Evolutionary conservation across 30 jellyfish, hydroid and myxozoan genomes (phyloP), one percentile per base, ranked within the genome.

Genomic region (Catostylus mosaicus): DNA sequence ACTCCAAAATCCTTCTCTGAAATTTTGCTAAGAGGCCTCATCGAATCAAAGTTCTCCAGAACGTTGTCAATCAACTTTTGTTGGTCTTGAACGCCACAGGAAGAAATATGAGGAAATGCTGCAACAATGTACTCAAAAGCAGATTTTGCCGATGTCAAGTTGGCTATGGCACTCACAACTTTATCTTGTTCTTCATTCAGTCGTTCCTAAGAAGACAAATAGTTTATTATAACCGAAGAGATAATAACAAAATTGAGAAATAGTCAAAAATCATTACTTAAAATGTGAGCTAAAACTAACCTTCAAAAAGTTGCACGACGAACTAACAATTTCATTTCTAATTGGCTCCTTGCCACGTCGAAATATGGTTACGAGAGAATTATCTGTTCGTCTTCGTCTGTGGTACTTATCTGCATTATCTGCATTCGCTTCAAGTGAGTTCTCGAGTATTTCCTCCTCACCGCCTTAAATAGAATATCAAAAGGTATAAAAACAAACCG

Each of bases 291-390:
- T 16, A 16, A 64, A 64, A 23, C 77, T 16, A 64, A 64, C 77
- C 77, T 18, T 27, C 47, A 70, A 36, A 70, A 70, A 35, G 73
- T 70, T 70, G 82, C 34, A 29, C 34, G 82, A 70, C 11, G 82
- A 70, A 35, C 30, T 70, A 18, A 70, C 30, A 8, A 70, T 57
- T 45, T 76, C 88, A 47, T 52, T 74, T 26, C 88, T 27, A 18
- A 76, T 56, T 56, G 88, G 78, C 57, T 76, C 78, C 45, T 36
- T 76, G 88, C 30, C 54, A 47, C 77, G 57, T 38, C 77, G 14
- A 24, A 76, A 76, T 51, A 77, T 52, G 32, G 88, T 29, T 20
- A 76, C 88, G 33, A 76, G 60, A 5, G 88, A 22, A 36, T 76
- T 61, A 52, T 51, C 54, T 14, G 46, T 56, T 51, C 78, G 7